Conservation (phyloP, 2,113 vertebrate species). For the Chloebia gouldiae region DNA sequence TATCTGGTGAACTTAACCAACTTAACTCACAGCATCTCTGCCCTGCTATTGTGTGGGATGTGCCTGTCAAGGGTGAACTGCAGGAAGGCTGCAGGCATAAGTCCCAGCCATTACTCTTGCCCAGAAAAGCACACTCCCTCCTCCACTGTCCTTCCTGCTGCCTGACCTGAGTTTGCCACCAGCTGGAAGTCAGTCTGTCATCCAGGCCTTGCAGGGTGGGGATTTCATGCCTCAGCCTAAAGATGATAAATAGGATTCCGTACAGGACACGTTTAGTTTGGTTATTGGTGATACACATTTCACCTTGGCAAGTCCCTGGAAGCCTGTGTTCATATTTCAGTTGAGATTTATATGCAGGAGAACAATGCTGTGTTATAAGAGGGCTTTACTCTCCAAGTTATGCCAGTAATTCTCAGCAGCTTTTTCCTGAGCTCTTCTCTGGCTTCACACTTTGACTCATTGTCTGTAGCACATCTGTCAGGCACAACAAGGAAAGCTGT, state of each 20-base stretch:
- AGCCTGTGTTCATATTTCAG: background rate
- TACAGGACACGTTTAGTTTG: background rate
- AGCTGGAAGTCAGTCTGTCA: background rate
- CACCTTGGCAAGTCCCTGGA: background rate
- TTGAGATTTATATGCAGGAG: slow-evolving; percentile 1
- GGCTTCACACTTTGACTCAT: background rate
- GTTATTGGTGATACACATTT: background rate
- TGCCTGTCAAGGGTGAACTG: background rate
- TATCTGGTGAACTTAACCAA: background rate
- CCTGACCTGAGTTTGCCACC: background rate
- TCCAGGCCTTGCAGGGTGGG: background rate
- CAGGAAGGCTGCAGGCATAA: background rate
- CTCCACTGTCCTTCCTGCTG: background rate
- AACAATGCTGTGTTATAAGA: background rate
- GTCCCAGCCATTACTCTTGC: background rate
- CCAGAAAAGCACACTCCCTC: background rate
- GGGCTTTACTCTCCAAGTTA: background rate
- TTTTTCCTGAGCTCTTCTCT: background rate
- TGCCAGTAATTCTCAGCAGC: background rate
- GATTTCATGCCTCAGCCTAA: background rate
- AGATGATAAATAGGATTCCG: background rate
- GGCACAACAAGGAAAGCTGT: background rate
- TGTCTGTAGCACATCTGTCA: slow-evolving; percentile 15
- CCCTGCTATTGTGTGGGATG: background rate
- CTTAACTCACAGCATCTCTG: background rate